Base-by-base conservation (phyloP, 2,797 vertebrate genomes). In the Helostoma temminkii region DNA sequence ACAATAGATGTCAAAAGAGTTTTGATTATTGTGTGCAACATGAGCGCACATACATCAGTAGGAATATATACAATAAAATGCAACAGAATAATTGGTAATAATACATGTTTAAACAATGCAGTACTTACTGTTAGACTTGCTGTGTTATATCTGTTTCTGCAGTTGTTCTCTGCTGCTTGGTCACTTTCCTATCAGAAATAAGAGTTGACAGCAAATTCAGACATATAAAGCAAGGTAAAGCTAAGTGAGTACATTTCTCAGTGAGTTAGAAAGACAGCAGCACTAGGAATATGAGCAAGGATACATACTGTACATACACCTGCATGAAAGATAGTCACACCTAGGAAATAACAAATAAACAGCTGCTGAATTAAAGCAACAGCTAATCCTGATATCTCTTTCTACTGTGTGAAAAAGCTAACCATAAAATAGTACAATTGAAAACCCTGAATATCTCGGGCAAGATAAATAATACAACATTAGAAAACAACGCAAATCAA, bases 111-210 rank as follows among this genome's bases (percentile, higher is more conserved):
- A 32, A 50, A 58, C 28, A 55, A 24, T 19, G 54, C 18, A 59
- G 48, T 30, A 81, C 83, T 80, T 87, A 91, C 86, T 48, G 52
- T 81, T 30, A 67, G 22, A n/a, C n/a, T n/a, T n/a, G n/a, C n/a
- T n/a, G n/a, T n/a, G n/a, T n/a, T n/a, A n/a, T n/a, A n/a, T n/a
- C n/a, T 25, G 56, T 66, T 69, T 61, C 28, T 62, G 36, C 41
- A 41, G 45, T 30, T 72, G 71, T 24, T 76, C 43, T 66, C 70
- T 45, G 36, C 24, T 61, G 57, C 18, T 53, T 26, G 50, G 66
- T 34, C 65, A 28, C 50, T 68, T 41, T 83, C 81, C 88, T 91
- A 54, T 58, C 19, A 78, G 32, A 32, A 41, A 86, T 26, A 75
- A 76, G 34, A 71, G 50, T 0, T 75, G 14, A 74, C 32, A 70